phyloP scores from a whole-genome alignment of 2,113 vertebrate species.

The Tyto alba region DNA sequence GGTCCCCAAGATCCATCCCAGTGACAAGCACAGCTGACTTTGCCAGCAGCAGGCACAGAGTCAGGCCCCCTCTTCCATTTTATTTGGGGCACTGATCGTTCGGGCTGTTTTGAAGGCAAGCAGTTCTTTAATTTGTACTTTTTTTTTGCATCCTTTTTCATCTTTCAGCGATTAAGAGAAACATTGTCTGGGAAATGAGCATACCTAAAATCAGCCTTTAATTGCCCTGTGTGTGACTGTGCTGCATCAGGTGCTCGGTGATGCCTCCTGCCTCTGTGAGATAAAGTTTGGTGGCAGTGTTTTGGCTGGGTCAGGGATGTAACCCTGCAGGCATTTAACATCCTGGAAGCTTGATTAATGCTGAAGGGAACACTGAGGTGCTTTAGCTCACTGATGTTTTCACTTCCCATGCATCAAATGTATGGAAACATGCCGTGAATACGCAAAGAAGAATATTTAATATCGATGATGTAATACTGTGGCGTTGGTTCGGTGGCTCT shows the following conservation, averaged over 20 bases:
- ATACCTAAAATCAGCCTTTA: neutral
- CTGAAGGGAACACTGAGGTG: neutral
- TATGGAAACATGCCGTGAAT: neutral
- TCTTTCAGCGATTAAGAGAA: neutral
- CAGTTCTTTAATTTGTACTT: neutral
- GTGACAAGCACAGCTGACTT: neutral
- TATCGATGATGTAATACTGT: neutral
- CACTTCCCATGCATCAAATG: neutral
- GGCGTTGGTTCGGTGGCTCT: neutral
- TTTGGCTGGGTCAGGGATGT: neutral
- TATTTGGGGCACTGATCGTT: neutral
- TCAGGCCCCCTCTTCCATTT: neutral
- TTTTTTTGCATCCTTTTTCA: neutral
- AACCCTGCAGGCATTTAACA: slow-evolving; percentile 9
- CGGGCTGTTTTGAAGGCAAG: neutral
- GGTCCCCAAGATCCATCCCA: neutral
- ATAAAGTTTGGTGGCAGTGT: neutral
- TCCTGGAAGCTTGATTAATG: neutral
- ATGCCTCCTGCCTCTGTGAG: neutral
- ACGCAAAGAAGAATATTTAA: slow-evolving; percentile 36
- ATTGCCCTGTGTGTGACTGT: neutral
- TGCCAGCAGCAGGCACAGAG: neutral
- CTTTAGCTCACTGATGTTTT: neutral
- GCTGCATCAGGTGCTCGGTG: rapidly evolving
- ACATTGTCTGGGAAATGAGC: rapidly evolving